phyloP scores from a whole-genome alignment of 30 jellyfish, hydroid and myxozoan genomes.

The Morbakka virulenta region DNA sequence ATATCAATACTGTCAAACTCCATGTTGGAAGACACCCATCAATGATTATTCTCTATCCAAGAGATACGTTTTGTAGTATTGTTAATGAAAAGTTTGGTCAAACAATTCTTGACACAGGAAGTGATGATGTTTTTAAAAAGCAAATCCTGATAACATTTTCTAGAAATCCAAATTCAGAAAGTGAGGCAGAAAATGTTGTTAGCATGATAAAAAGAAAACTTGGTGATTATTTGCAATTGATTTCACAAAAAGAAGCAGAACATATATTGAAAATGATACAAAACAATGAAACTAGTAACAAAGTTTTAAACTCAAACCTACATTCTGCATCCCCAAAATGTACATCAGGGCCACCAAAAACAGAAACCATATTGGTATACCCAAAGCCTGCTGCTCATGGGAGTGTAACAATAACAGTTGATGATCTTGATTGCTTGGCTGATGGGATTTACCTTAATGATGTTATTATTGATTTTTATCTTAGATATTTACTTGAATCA shows the following conservation, averaged over 20 bases:
- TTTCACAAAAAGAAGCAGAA: background rate
- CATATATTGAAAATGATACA: background rate
- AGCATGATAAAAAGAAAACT: constrained; percentile 11
- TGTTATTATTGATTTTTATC: constrained; percentile 85
- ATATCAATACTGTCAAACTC: constrained; percentile 25
- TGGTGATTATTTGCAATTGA: background rate
- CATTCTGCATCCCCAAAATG: background rate
- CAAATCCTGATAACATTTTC: constrained; percentile 18
- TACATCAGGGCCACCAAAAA: background rate
- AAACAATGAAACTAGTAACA: background rate
- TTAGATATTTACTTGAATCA: constrained; percentile 53
- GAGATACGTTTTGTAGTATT: constrained; percentile 22
- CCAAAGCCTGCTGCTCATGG: constrained; percentile 80
- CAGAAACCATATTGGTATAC: constrained; percentile 58
- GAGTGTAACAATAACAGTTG: constrained; percentile 74
- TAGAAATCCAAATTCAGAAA: background rate
- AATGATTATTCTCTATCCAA: constrained; percentile 28
- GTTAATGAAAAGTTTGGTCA: constrained; percentile 26
- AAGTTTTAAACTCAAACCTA: background rate
- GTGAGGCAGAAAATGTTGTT: background rate
- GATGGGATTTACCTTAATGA: constrained; percentile 89
- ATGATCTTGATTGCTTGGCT: constrained; percentile 67
- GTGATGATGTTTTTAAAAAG: background rate
- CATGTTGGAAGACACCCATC: constrained; percentile 27
- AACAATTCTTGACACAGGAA: constrained; percentile 16